Base-by-base conservation (phyloP, 2,888 invertebrate genomes). In the Ornithoptera alexandrae region DNA sequence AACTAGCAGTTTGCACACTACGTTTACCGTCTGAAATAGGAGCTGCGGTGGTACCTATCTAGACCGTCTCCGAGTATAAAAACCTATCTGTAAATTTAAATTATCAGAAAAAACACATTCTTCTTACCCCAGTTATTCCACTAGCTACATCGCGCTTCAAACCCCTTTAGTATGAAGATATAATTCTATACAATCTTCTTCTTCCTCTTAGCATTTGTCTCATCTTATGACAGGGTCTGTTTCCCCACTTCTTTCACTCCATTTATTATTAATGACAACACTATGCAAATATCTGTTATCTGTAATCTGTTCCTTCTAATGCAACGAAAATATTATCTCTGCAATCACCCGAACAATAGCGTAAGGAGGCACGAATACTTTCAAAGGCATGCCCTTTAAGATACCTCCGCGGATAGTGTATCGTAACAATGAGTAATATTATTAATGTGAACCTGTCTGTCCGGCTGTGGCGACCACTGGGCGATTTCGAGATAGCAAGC, bases 391-490 rank as follows among this genome's bases (percentile, higher is more conserved):
- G 67, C 72, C 72, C 73, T 70, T 67, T 39, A 24, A 70, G 85
- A 87, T 87, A 78, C 78, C 78, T 83, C 85, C 86, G 72, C 70
- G 74, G 62, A 76, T 76, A 77, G 77, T 78, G 74, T 79, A 80
- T 82, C 84, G 79, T 83, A 85, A 87, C 87, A 88, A 85, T 84
- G 84, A 84, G 78, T 88, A 87, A 89, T 87, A 89, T 89, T 90
- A 92, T 92, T 91, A 92, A 92, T 92, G 91, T 88, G 77, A 75
- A 69, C 73, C 84, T 84, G 92, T 90, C 91, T 81, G 74, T 81
- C 81, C 78, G 84, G 81, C 84, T 81, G 84, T 84, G 84, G 84
- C 81, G 75, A 75, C 77, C 68, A 64, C 63, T 59, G 82, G 80
- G 75, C 77, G 78, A 81, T 79, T 77, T 78, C 78, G 74, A 84